Percentiles rank a stretch among this genome's conserved stretches.
Evolutionary conservation across 2,888 invertebrate genomes (phyloP).

Genomic region (Caradrina clavipalpis): DNA sequence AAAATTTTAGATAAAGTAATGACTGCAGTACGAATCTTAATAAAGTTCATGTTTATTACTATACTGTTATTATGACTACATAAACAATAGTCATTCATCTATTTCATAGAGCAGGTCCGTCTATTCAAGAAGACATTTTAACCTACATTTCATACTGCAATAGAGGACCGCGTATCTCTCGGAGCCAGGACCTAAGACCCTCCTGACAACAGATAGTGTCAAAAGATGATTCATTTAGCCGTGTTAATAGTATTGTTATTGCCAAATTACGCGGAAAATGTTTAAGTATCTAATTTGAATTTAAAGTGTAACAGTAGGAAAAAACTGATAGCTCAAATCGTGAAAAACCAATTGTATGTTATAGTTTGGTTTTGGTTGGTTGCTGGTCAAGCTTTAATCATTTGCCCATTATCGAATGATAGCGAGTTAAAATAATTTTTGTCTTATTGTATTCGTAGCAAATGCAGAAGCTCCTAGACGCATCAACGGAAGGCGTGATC

Average conservation of each 20-base stretch:
- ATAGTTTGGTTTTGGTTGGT: too few relatives aligned
- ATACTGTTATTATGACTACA: background rate
- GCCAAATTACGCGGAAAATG: slow-evolving; percentile 68
- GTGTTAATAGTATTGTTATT: slow-evolving; percentile 58
- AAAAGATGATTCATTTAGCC: slow-evolving; percentile 66
- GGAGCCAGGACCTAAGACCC: slow-evolving; percentile 81
- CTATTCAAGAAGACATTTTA: slow-evolving; percentile 67
- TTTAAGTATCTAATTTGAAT: background rate
- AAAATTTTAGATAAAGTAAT: slow-evolving; percentile 49
- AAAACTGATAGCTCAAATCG: too few relatives aligned
- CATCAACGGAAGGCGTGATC: slow-evolving; percentile 87
- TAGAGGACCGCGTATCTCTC: slow-evolving; percentile 76
- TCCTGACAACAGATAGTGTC: slow-evolving; percentile 76
- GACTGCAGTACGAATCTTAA: slow-evolving; percentile 5
- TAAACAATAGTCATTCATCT: slow-evolving; percentile 32
- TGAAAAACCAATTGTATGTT: too few relatives aligned
- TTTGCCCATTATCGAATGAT: background rate
- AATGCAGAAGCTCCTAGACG: slow-evolving; percentile 83
- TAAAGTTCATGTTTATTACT: slow-evolving; percentile 32
- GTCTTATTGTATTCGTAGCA: slow-evolving; percentile 81
- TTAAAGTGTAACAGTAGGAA: background rate
- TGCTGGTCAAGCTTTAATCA: background rate
- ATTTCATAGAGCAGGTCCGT: slow-evolving; percentile 19
- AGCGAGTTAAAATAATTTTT: background rate
- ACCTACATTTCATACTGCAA: slow-evolving; percentile 78